Evolutionary conservation across 2,113 vertebrate genomes (phyloP), one percentile per base, ranked within the genome.

Genomic region (Peromyscus polionotus): DNA sequence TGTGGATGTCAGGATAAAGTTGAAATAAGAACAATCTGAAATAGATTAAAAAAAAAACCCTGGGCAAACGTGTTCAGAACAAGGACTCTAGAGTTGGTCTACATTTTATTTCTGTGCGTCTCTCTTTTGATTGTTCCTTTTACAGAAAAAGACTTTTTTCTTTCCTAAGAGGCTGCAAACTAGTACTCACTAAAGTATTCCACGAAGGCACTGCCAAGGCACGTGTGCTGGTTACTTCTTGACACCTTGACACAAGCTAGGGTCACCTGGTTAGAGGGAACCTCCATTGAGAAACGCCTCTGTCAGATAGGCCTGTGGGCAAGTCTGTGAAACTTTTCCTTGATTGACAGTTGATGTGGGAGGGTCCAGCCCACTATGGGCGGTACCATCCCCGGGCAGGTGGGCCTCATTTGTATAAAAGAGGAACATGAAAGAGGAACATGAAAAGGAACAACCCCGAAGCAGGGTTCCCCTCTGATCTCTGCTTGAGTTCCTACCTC

Each of bases 1-100:
- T 81, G 17, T 54, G 63, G 75, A 7, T 72, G 61, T 80, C 11
- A 39, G 7, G 36, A 42, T 76, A 70, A 80, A 86, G 75, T 22
- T n/a, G 54, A 92, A 95, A 87, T 68, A 87, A 93, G n/a, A 91
- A 88, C 72, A 88, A 77, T 92, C 59, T 84, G 75, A 17, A 93
- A 92, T 39, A 31, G 63, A 33, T 88, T 88, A 93, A 63, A 92
- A 63, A 92, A 90, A 14, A 73, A 91, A 93, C 68, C 48, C 54
- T 94, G n/a, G 51, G 24, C 14, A 45, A 90, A 87, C 28, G 22
- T 88, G 19, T 86, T 80, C 80, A 31, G 45, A 48, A 10, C 61
- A 72, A 89, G 33, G 81, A 93, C 16, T 88, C 33, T 65, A 42
- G 89, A 87, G 73, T 93, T 83, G 33, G 11, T 86, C 51, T 73